Conservation (phyloP, 2,113 vertebrate species). For the Thymallus thymallus region DNA sequence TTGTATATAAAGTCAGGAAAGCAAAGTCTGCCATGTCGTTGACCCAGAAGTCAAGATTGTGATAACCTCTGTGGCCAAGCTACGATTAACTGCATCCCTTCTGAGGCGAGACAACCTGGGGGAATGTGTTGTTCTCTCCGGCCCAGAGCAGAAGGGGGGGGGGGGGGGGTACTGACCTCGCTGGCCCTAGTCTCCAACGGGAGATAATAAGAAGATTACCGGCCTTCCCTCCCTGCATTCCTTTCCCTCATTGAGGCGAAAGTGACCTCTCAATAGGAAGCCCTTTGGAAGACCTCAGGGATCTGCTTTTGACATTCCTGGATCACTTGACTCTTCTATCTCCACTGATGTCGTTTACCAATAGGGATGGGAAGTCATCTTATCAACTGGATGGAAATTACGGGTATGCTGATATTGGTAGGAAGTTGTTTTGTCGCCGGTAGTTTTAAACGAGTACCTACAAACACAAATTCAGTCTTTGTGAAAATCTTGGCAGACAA, state of each 20-base stretch:
- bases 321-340: neutral
- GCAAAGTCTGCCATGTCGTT: no score
- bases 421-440: neutral
- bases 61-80: constrained; percentile 10
- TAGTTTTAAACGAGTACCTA: no score
- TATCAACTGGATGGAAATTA: constrained; percentile 23
- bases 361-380: constrained; percentile 11
- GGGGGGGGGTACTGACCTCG: constrained; percentile 16
- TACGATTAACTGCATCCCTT: neutral
- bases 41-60: neutral
- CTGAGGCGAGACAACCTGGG: neutral
- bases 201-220: constrained; percentile 21
- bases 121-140: neutral
- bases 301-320: neutral
- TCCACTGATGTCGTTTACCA: neutral
- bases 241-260: constrained; percentile 28
- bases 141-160: neutral
- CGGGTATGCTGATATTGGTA: constrained; percentile 26
- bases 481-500: no score
- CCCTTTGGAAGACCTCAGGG: constrained; percentile 7
- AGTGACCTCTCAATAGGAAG: constrained; percentile 33
- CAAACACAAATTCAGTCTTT: no score
- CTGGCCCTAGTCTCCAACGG: constrained; percentile 11
- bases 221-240: constrained; percentile 13
- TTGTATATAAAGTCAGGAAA: no score